Evolutionary conservation across 2,113 vertebrate species (phyloP).

Genomic region (Microtus ochrogaster): DNA sequence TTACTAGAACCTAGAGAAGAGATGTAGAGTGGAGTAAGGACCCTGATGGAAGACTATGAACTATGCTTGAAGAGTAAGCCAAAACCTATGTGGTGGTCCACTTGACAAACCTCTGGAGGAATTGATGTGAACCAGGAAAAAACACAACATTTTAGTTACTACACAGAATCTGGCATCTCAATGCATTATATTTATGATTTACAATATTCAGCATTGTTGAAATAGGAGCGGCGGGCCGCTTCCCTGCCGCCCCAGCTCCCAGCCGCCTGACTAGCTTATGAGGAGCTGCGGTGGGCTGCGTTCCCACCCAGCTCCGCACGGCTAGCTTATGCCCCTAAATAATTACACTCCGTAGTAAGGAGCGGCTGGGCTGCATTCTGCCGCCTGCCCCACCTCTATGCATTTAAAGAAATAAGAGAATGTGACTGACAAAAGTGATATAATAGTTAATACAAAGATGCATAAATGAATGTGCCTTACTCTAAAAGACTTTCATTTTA

Average conservation of each 20-base stretch:
- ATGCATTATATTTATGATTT: background rate
- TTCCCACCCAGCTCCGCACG: no score
- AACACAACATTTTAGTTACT: background rate
- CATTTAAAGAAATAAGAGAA: background rate
- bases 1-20: background rate
- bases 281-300: no score
- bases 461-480: background rate
- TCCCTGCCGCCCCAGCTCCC: no score
- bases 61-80: background rate
- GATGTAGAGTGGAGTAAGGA: background rate
- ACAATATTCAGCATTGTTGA: background rate
- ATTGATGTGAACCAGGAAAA: background rate
- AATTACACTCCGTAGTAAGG: no score
- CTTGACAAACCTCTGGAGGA: background rate
- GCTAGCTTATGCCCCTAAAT: no score
- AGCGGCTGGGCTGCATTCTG: no score
- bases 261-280: no score
- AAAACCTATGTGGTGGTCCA: no score
- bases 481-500: conserved; percentile 7
- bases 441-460: background rate
- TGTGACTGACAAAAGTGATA: background rate
- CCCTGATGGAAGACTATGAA: background rate
- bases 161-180: background rate
- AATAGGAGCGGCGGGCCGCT: no score
- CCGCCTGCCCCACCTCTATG: background rate